Conservation (phyloP, 2,888 invertebrate species). For the Trichopoda pennipes region DNA sequence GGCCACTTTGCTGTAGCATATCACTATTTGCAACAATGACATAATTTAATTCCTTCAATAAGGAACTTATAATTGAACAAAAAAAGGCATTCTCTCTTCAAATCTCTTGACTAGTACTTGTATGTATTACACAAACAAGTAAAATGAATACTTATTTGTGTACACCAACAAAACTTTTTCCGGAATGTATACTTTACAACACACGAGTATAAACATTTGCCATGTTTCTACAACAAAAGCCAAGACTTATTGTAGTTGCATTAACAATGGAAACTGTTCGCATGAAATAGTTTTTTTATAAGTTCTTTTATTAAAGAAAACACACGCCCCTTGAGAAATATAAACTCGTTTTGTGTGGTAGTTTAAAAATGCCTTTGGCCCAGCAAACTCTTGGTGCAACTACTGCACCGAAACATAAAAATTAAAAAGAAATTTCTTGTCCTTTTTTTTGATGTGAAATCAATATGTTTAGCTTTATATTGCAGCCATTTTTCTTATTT, state of each 20-base stretch:
- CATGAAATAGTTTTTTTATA: slow-evolving; percentile 10
- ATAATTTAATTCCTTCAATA: not conserved
- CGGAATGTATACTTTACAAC: slow-evolving; percentile 18
- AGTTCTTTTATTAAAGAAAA: not conserved
- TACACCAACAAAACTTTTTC: not conserved
- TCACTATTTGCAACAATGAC: not conserved
- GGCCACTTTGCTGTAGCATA: not conserved
- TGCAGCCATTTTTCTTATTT: not conserved
- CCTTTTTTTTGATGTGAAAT: not conserved
- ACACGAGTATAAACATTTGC: slow-evolving; percentile 11
- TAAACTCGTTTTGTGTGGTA: not conserved
- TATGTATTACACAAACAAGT: not conserved
- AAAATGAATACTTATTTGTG: not conserved
- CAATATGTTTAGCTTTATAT: not conserved
- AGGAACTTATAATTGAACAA: not conserved
- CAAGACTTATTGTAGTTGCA: not conserved
- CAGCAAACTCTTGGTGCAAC: not conserved
- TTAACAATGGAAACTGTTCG: slow-evolving; percentile 2
- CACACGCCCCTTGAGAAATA: slow-evolving; percentile 28
- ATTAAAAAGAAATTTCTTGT: not conserved
- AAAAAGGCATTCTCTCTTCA: not conserved
- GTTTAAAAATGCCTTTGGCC: not conserved
- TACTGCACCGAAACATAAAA: not conserved
- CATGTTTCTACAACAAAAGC: slow-evolving; percentile 4
- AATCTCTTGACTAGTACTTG: not conserved